Evolutionary conservation across 2,888 invertebrate genomes (phyloP).

Genomic region (Aelia acuminata): DNA sequence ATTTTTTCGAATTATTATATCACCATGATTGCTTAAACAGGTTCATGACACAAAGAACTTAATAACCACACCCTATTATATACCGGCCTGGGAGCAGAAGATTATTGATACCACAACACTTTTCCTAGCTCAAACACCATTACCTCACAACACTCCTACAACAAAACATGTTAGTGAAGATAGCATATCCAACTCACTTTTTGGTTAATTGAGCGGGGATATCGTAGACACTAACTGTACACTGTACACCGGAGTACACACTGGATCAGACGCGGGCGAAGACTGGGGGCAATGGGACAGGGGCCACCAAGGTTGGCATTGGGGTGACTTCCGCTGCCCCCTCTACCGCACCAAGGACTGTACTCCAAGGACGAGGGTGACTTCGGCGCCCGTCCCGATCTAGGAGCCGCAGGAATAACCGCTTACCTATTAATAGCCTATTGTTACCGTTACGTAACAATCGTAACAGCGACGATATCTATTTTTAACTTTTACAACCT

Average conservation of each 20-base stretch:
- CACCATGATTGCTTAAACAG: background rate
- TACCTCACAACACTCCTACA: background rate
- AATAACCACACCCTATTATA: background rate
- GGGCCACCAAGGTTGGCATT: constrained; percentile 52
- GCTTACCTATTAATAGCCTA: background rate
- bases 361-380: constrained; percentile 15
- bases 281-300: constrained; percentile 53
- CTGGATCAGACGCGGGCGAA: constrained; percentile 15
- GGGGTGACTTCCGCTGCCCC: constrained; percentile 45
- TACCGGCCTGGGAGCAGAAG: background rate
- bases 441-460: background rate
- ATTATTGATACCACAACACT: background rate
- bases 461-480: background rate
- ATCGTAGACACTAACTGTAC: background rate
- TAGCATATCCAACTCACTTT: background rate
- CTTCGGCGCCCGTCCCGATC: constrained; percentile 12
- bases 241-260: constrained; percentile 14
- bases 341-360: background rate
- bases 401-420: background rate
- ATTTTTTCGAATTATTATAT: too few species aligned
- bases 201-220: background rate
- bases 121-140: background rate
- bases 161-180: constrained; percentile 16
- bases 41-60: background rate
- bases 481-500: background rate